A percentile compares a stretch with the other conserved stretches of the same genome.
These are phyloP conservation scores for Pelobates cultripes DNA, from an alignment of 2,797 vertebrate genomes.

Conservation along the genomic window DNA sequence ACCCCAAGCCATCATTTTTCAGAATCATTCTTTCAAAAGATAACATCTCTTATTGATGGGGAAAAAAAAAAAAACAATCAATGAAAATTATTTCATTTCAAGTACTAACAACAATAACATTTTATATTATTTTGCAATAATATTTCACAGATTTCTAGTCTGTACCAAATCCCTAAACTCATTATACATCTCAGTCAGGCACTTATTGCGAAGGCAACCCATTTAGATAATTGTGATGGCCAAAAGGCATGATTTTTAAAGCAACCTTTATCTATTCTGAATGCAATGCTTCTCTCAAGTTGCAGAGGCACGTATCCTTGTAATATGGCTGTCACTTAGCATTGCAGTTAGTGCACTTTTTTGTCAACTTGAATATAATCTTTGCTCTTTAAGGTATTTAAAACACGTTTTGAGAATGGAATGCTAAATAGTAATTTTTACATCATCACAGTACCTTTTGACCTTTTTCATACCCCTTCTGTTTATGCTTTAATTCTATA, in stretches of 20 bases:
- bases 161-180: background rate
- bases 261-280: background rate
- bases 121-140: background rate
- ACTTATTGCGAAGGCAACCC: background rate
- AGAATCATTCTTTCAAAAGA: too few species aligned
- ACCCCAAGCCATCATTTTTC: too few species aligned
- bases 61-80: too few species aligned
- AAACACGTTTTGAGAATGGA: background rate
- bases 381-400: background rate
- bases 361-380: background rate
- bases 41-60: too few species aligned
- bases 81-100: too few species aligned
- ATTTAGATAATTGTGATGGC: background rate
- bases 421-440: background rate
- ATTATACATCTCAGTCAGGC: background rate
- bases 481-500: background rate
- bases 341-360: background rate
- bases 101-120: too few species aligned
- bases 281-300: background rate
- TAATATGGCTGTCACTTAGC: background rate
- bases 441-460: background rate
- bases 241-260: background rate
- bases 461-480: background rate
- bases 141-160: background rate
- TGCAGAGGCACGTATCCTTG: background rate